phyloP scores from a whole-genome alignment of 2,888 invertebrate genomes.

The Hydrotaea cyrtoneurina region DNA sequence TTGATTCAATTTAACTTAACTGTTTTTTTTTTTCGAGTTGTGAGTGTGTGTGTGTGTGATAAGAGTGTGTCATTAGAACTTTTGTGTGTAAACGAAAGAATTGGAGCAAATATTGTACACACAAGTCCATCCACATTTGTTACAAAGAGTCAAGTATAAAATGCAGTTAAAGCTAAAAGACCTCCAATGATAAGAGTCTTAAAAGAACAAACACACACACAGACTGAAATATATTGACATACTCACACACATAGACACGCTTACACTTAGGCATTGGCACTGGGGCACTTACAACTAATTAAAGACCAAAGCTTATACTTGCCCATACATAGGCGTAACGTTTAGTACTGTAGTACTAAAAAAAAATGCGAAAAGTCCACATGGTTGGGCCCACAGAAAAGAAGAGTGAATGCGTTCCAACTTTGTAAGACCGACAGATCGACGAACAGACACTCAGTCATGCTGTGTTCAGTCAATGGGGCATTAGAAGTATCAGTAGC shows the following conservation, averaged over 20 bases:
- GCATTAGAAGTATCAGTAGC: conserved; percentile 6
- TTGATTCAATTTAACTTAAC: conserved; percentile 30
- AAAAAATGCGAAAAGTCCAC: conserved; percentile 23
- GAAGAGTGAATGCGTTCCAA: background rate
- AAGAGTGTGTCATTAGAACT: conserved; percentile 25
- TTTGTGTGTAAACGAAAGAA: conserved; percentile 45
- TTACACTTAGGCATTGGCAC: background rate
- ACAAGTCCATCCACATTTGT: conserved; percentile 53
- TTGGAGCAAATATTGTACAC: conserved; percentile 57
- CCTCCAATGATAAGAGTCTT: conserved; percentile 67
- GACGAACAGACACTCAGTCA: no score
- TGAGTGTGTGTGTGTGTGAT: background rate
- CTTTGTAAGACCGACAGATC: background rate
- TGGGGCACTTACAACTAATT: background rate
- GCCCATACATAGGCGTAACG: conserved; percentile 8
- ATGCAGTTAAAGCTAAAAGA: conserved; percentile 63
- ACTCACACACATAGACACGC: background rate
- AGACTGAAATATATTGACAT: background rate
- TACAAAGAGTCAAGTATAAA: conserved; percentile 66
- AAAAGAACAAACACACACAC: conserved; percentile 35
- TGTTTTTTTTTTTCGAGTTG: background rate
- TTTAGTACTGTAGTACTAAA: conserved; percentile 23
- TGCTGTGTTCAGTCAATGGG: background rate
- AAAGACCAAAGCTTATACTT: background rate
- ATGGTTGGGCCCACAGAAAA: background rate